Conservation (phyloP, 23 tunicate genomes). For the Trididemnum nubilum region DNA sequence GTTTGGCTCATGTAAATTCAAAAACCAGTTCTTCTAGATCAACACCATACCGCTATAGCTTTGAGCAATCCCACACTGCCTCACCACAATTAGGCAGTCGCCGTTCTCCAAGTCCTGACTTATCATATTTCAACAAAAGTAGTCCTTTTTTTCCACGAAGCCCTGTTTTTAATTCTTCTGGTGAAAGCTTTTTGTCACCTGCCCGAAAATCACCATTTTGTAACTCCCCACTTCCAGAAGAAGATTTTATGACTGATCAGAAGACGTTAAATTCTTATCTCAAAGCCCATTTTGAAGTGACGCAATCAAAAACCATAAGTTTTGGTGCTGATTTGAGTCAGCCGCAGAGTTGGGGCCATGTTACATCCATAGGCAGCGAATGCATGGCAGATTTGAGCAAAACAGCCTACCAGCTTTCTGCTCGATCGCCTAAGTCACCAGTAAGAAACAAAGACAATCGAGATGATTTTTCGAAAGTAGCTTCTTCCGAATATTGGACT, state of each 20-base stretch:
- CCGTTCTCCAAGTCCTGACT: background rate
- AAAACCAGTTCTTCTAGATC: background rate
- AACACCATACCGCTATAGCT: background rate
- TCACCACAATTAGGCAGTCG: no score
- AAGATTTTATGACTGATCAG: slow-evolving; percentile 57
- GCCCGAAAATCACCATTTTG: slow-evolving; percentile 41
- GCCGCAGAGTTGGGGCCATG: background rate
- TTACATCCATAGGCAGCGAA: background rate
- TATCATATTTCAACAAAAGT: background rate
- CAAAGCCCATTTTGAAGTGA: slow-evolving; percentile 36
- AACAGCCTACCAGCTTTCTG: slow-evolving; percentile 32
- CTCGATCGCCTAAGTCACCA: slow-evolving; percentile 68
- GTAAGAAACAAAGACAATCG: slow-evolving; percentile 37
- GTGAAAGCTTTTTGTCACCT: slow-evolving; percentile 32
- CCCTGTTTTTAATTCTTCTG: slow-evolving; percentile 50
- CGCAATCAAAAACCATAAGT: background rate
- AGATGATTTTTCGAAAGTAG: slow-evolving; percentile 55
- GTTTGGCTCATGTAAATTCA: background rate
- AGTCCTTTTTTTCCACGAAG: slow-evolving; percentile 25
- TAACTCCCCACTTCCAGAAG: slow-evolving; percentile 40
- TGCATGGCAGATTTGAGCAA: background rate
- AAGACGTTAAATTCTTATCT: slow-evolving; percentile 45
- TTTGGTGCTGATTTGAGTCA: background rate
- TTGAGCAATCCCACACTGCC: background rate
- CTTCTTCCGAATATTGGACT: slow-evolving; percentile 65